Evolutionary conservation across 92 coral and sea anemone genomes (phyloP), one percentile per base, ranked within the genome.

Genomic region (Pocillopora grandis): DNA sequence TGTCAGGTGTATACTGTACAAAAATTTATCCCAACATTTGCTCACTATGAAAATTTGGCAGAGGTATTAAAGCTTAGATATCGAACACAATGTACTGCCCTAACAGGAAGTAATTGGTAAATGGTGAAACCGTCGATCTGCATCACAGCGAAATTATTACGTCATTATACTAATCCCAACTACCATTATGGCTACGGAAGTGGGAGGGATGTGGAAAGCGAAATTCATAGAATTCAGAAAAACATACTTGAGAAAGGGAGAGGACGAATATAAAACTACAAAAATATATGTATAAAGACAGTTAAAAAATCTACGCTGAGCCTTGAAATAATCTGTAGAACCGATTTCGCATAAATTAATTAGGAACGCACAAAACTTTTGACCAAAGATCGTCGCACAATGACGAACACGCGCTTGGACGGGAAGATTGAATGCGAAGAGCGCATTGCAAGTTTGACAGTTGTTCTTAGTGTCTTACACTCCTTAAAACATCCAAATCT

Each of bases 161-260:
- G 86, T 83, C 79, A 83, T 70, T 35, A 27, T 0, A 27, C 31
- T 27, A 27, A 27, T 42, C 2, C 12, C 21, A 70, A 81, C 85
- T 58, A 57, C 84, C 77, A 84, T 65, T 79, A 64, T 14, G 42
- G 10, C 9, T 75, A 66, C 90, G 90, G 90, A 87, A 87, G 90
- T 87, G 60, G 66, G 36, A 72, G 57, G 58, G 12, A 76, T 68
- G n/a, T 2, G 27, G 59, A 81, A 82, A 82, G 71, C 42, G 78
- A 80, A 66, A 70, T 37, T 70, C 21, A 17, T 55, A 14, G n/a
- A 42, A 7, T 42, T 42, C 4, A 42, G 52, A 12, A 56, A 56
- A 80, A 33, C 17, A 21, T 56, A 13, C 27, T n/a, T 9, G 6
- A 19, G 64, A 17, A 9, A 60, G 31, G 66, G 36, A 15, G 72